A percentile compares a stretch with the other conserved stretches of the same genome.
These are phyloP conservation scores for Tadarida brasiliensis DNA, from an alignment of 2,797 vertebrate species.

Conservation along the genomic window DNA sequence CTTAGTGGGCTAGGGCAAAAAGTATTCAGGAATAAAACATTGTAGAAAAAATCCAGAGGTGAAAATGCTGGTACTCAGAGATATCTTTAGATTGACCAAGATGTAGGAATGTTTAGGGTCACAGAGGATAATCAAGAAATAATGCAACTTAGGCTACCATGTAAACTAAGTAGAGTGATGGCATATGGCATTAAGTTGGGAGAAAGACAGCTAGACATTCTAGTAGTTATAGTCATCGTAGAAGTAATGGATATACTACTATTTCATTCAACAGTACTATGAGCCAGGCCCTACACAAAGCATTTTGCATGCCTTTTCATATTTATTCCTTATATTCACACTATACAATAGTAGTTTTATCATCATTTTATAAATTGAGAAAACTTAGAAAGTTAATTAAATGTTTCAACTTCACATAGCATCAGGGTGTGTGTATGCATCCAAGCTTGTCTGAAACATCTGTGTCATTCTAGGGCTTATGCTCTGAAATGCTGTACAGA, in stretches of 20 bases:
- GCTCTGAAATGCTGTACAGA: background rate
- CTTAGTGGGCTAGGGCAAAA: background rate
- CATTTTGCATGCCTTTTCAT: background rate
- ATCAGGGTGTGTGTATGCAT: background rate
- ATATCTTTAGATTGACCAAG: background rate
- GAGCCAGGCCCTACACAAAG: background rate
- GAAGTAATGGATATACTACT: background rate
- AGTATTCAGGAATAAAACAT: constrained; percentile 53
- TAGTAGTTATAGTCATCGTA: background rate
- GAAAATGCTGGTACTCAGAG: background rate
- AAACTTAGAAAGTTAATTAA: constrained; percentile 10
- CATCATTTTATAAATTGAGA: background rate
- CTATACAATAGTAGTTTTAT: background rate
- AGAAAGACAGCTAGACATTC: background rate
- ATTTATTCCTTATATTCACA: constrained; percentile 11
- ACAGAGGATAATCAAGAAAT: background rate
- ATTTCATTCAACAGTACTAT: background rate
- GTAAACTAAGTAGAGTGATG: background rate
- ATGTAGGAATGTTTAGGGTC: background rate
- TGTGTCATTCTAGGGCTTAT: background rate
- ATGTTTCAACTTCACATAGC: background rate
- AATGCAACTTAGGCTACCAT: background rate
- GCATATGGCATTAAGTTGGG: background rate
- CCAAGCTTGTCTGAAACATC: background rate
- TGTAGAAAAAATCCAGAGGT: background rate